phyloP scores from a whole-genome alignment of 53 echinoderm and acorn worm species.

The Astropecten irregularis region DNA sequence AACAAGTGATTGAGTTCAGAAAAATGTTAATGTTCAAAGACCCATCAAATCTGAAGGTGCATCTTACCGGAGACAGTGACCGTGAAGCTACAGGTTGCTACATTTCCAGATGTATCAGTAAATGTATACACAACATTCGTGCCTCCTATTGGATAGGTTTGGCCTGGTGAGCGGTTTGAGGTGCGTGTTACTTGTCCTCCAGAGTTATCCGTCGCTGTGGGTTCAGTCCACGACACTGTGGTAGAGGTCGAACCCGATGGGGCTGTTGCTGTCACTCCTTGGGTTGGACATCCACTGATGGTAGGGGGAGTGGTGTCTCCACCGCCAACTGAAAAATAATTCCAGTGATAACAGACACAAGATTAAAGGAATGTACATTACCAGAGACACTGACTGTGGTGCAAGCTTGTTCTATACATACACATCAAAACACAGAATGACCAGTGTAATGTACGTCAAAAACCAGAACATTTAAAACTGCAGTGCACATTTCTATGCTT shows the following conservation, averaged over 20 bases:
- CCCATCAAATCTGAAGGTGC: background rate
- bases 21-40: background rate
- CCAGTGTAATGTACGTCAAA: too few relatives aligned
- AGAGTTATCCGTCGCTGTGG: constrained; percentile 7
- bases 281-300: constrained; percentile 24
- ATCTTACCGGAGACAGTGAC: constrained; percentile 36
- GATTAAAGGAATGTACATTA: constrained; percentile 8
- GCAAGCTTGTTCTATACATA: too few relatives aligned
- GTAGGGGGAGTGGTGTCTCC: constrained; percentile 49
- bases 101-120: constrained; percentile 28
- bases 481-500: too few relatives aligned
- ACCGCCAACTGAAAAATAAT: background rate
- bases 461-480: too few relatives aligned
- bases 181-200: constrained; percentile 12
- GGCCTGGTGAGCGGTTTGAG: constrained; percentile 17
- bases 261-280: background rate
- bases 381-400: too few relatives aligned
- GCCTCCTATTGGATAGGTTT: constrained; percentile 20
- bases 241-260: background rate
- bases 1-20: too few relatives aligned
- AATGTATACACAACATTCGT: constrained; percentile 19
- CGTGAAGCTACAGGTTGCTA: constrained; percentile 2
- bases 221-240: constrained; percentile 1
- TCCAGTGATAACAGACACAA: too few relatives aligned
- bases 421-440: too few relatives aligned